These are phyloP conservation scores for Pteruthius melanotis DNA, from an alignment of 2,113 vertebrate genomes.

Conservation along the genomic window DNA sequence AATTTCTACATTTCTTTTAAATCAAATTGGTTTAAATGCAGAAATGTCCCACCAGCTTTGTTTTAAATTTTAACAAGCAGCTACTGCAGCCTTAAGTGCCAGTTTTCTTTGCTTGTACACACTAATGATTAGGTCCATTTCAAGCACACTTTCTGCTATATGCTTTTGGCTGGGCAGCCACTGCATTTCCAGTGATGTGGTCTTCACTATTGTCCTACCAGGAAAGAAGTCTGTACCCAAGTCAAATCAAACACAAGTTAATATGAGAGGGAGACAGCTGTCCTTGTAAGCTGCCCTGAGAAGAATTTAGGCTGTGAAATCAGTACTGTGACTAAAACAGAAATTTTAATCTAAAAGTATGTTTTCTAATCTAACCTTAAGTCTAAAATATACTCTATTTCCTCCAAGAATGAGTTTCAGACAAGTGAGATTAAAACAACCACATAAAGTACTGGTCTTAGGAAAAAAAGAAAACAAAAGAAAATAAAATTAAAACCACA, in stretches of 20 bases:
- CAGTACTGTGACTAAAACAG: background rate
- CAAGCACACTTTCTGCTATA: rapidly evolving
- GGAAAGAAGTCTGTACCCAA: background rate
- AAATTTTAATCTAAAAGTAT: background rate
- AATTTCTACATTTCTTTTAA: background rate
- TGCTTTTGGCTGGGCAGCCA: background rate
- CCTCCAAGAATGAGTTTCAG: background rate
- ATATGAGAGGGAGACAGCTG: background rate
- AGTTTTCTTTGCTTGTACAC: background rate
- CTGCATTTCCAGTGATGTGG: background rate
- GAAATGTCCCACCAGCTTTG: background rate
- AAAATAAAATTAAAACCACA: background rate
- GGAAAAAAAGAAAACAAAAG: background rate
- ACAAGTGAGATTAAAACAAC: background rate
- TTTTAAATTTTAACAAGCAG: background rate
- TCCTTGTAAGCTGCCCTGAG: background rate
- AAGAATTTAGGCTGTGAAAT: background rate
- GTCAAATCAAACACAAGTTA: background rate
- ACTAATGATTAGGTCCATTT: background rate
- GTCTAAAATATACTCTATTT: background rate
- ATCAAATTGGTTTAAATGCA: background rate
- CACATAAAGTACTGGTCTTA: background rate
- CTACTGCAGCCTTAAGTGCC: background rate
- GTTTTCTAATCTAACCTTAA: background rate
- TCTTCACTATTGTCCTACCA: background rate